A percentile compares a stretch with the other conserved stretches of the same genome.
Evolutionary conservation across 2,113 vertebrate genomes (phyloP).

Genomic region (Alethe diademata): DNA sequence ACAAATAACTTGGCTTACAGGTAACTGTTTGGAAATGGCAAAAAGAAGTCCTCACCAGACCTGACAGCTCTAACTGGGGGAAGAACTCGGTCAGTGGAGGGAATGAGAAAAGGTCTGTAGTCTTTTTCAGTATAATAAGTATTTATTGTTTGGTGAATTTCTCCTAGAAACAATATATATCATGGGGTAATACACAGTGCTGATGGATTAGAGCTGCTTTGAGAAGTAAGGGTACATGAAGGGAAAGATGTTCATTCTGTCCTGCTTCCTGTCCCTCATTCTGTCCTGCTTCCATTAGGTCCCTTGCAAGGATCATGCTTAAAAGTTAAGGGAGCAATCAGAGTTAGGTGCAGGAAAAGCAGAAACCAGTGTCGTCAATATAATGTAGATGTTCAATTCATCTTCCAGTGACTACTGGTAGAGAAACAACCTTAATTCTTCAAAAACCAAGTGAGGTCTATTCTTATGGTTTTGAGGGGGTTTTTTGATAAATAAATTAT

Average conservation of each 20-base stretch:
- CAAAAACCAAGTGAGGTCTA: neutral
- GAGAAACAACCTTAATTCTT: neutral
- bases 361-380: neutral
- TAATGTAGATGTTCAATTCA: neutral
- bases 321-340: neutral
- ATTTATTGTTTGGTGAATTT: neutral
- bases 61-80: neutral
- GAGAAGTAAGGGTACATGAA: neutral
- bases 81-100: neutral
- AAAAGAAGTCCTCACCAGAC: neutral
- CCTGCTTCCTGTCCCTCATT: neutral
- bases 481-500: neutral
- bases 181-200: neutral
- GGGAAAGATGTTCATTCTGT: neutral
- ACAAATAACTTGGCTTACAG: neutral
- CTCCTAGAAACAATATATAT: neutral
- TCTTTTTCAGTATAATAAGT: neutral
- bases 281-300: neutral
- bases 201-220: neutral
- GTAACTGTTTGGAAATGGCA: neutral
- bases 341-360: neutral
- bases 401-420: neutral
- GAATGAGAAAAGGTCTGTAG: neutral
- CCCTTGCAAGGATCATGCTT: neutral
- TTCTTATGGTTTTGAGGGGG: neutral